These are phyloP conservation scores for Hippopotamus amphibius DNA, from an alignment of 2,113 vertebrate species.

Conservation along the genomic window DNA sequence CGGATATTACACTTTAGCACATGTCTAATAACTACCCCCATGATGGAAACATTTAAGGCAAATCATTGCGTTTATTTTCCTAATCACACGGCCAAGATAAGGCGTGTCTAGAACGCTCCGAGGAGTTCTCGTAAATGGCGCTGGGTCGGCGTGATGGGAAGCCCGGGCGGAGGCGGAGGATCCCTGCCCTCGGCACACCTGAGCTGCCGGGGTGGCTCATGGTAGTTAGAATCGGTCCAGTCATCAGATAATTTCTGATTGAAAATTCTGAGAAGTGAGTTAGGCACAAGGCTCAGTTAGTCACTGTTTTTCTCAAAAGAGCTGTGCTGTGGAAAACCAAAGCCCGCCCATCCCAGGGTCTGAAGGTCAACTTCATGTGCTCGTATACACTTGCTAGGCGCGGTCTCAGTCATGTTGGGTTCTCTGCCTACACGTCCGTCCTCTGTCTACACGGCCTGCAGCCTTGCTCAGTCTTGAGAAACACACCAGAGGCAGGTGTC, in stretches of 20 bases:
- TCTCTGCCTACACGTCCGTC: conserved; percentile 65
- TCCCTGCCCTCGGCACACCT: conserved; percentile 68
- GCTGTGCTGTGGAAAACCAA: conserved; percentile 64
- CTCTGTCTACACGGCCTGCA: conserved; percentile 69
- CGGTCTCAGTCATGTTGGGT: conserved; percentile 50
- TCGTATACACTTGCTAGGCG: conserved; percentile 62
- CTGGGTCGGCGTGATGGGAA: conserved; percentile 76
- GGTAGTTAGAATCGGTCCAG: conserved; percentile 76
- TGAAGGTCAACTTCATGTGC: conserved; percentile 55
- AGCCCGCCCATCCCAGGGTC: conserved; percentile 56
- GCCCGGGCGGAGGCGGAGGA: conserved; percentile 70
- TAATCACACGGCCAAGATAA: background rate
- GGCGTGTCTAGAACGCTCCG: background rate
- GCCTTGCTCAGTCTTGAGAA: conserved; percentile 62
- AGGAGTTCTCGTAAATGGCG: conserved; percentile 83
- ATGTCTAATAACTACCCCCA: conserved; percentile 11
- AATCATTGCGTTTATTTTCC: background rate
- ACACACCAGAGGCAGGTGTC: background rate
- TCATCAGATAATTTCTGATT: conserved; percentile 84
- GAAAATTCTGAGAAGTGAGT: conserved; percentile 87
- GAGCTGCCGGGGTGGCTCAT: conserved; percentile 64
- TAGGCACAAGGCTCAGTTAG: conserved; percentile 80
- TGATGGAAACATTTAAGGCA: conserved; percentile 76
- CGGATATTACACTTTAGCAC: conserved; percentile 71
- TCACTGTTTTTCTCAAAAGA: conserved; percentile 83